Base-by-base conservation (phyloP, 2,888 invertebrate species). In the Branchinecta sandiegonensis region DNA sequence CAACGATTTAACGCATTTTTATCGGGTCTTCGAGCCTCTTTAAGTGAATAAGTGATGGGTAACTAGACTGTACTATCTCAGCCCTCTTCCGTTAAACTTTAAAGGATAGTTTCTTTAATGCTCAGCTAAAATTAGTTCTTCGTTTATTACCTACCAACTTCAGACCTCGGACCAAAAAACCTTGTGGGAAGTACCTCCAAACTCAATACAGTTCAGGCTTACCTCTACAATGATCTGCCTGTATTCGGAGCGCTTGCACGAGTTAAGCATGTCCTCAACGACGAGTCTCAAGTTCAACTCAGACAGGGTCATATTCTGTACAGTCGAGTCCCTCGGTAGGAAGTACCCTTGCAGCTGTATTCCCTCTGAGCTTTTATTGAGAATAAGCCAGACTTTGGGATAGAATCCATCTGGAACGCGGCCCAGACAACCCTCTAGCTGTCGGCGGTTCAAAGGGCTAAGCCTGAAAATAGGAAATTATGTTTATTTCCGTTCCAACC, bases 221-320 rank as follows among this genome's bases (percentile, higher is more conserved):
- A 82, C 81, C 80, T 88, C 87, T 2, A 87, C 85, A 70, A 86
- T 80, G 69, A 86, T 80, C 75, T 87, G 86, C 37, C 87, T 79
- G 76, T 86, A 86, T 72, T 86, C 85, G 0, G 87, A 86, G 70
- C 83, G 79, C 17, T 80, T 78, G 70, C 87, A 85, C 71, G 82
- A 81, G 75, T 85, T 84, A 68, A 86, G 78, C 79, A 88, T 85
- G 73, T 88, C 87, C 80, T 99, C 97, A 10, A 99, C 94, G 65
- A 93, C 80, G 71, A 96, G 81, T 37, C 96, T 89, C 82, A 99
- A 99, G 72, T 93, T 91, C 72, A 97, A 81, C 80, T 99, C 99
- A 70, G 95, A 94, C 73, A 93, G 86, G 1, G 95, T 94, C 95
- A 99, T 95, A 78, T 94, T 93, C 17, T 91, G 89, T 64, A 97